phyloP scores from a whole-genome alignment of 2,113 vertebrate species.

The Corydoras sp. region DNA sequence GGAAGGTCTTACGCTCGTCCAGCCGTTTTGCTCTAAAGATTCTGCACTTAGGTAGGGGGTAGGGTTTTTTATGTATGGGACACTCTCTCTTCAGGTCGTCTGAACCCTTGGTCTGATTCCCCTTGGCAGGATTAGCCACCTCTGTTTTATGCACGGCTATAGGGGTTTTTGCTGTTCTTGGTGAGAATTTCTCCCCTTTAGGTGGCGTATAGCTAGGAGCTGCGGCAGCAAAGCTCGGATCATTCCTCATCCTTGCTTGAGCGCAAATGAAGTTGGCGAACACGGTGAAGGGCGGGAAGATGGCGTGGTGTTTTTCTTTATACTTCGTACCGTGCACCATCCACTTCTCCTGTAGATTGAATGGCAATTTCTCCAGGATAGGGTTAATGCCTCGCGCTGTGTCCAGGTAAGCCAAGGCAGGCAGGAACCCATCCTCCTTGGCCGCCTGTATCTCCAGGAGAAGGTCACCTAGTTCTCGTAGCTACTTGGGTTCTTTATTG shows the following conservation, averaged over 20 bases:
- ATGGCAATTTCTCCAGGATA: constrained; percentile 13
- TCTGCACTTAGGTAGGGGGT: not conserved
- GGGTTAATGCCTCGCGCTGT: constrained; percentile 7
- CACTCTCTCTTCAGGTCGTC: not conserved
- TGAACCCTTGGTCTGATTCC: not conserved
- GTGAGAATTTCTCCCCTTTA: not conserved
- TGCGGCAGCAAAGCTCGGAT: no score
- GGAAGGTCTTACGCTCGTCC: no score
- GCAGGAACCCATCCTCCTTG: no score
- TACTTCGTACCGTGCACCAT: not conserved
- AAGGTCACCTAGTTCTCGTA: no score
- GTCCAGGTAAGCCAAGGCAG: no score
- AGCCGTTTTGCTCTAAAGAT: not conserved
- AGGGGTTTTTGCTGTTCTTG: no score
- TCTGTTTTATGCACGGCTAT: not conserved
- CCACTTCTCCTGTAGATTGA: no score
- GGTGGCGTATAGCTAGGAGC: not conserved
- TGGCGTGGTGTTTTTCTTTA: not conserved
- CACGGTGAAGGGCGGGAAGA: constrained; percentile 14
- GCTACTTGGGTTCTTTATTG: no score
- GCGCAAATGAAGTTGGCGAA: no score
- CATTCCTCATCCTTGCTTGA: no score
- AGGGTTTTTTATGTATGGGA: not conserved
- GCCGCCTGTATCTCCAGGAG: no score
- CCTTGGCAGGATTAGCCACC: no score